phyloP scores from a whole-genome alignment of 1,140 invertebrate genomes.

The Camponotus pennsylvanicus region DNA sequence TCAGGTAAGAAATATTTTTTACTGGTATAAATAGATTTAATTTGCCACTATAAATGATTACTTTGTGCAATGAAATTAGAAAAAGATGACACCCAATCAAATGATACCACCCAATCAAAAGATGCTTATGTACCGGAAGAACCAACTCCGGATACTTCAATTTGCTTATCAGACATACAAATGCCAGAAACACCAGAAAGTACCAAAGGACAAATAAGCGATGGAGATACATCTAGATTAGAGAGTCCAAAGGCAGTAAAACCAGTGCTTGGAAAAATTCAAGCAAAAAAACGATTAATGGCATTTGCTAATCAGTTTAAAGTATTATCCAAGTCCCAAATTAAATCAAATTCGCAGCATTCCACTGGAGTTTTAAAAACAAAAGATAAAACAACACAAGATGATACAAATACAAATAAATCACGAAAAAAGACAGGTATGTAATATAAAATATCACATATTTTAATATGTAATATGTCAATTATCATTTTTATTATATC shows the following conservation, averaged over 20 bases:
- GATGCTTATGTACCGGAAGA: constrained; percentile 70
- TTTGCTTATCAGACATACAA: constrained; percentile 78
- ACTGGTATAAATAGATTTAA: neutral
- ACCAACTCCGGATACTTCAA: constrained; percentile 65
- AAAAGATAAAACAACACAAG: constrained; percentile 63
- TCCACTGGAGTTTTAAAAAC: constrained; percentile 49
- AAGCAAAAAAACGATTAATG: constrained; percentile 85
- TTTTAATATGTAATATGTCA: neutral
- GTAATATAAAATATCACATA: neutral
- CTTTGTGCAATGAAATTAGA: constrained; percentile 35
- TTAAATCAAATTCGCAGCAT: constrained; percentile 59
- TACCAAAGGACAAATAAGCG: constrained; percentile 73
- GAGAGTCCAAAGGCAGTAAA: constrained; percentile 82
- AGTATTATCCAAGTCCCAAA: constrained; percentile 75
- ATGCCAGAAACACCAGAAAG: constrained; percentile 81
- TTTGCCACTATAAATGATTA: neutral
- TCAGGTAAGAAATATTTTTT: constrained; percentile 33
- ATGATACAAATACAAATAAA: constrained; percentile 63
- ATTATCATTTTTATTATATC: neutral
- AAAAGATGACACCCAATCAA: constrained; percentile 33
- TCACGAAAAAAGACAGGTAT: constrained; percentile 73
- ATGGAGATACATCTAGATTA: constrained; percentile 71
- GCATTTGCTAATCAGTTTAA: constrained; percentile 85
- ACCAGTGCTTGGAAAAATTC: constrained; percentile 84
- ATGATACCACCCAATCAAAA: constrained; percentile 57